Percentiles rank a stretch among this genome's conserved stretches.
These are phyloP conservation scores for Amiota mariae DNA, from an alignment of 2,888 invertebrate species.

Conservation along the genomic window DNA sequence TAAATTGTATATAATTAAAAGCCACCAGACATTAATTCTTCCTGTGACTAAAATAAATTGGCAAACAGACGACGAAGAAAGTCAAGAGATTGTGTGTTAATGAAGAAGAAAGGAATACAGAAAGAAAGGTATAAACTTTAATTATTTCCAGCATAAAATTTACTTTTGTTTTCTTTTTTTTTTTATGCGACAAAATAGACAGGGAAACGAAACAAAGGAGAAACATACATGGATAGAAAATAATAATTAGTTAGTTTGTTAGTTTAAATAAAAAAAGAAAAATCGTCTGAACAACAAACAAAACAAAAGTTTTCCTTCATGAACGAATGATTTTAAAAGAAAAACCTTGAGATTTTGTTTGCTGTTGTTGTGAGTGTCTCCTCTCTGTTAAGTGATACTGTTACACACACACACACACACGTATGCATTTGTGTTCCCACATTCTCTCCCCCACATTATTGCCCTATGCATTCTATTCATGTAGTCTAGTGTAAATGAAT, in stretches of 20 bases:
- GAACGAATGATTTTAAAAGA: background rate
- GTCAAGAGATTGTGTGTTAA: conserved; percentile 11
- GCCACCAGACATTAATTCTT: background rate
- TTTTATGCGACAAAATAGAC: background rate
- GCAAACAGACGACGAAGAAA: conserved; percentile 2
- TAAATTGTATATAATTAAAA: no score
- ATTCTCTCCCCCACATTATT: background rate
- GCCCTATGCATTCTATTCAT: background rate
- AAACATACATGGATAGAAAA: background rate
- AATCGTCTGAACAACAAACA: background rate
- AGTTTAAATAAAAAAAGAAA: background rate
- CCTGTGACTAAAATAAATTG: conserved; percentile 2
- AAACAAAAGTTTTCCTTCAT: background rate
- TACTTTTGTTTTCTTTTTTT: background rate
- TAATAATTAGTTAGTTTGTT: background rate
- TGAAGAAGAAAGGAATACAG: background rate
- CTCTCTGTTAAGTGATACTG: no score
- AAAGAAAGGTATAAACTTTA: conserved; percentile 13
- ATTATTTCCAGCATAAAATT: conserved; percentile 18
- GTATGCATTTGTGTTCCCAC: conserved; percentile 6
- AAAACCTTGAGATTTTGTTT: conserved; percentile 26
- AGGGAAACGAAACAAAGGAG: background rate
- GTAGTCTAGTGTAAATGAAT: no score
- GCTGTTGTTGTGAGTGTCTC: background rate
- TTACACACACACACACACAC: no score